These are phyloP conservation scores for Hippolais icterina DNA, from an alignment of 2,113 vertebrate species.

Conservation along the genomic window DNA sequence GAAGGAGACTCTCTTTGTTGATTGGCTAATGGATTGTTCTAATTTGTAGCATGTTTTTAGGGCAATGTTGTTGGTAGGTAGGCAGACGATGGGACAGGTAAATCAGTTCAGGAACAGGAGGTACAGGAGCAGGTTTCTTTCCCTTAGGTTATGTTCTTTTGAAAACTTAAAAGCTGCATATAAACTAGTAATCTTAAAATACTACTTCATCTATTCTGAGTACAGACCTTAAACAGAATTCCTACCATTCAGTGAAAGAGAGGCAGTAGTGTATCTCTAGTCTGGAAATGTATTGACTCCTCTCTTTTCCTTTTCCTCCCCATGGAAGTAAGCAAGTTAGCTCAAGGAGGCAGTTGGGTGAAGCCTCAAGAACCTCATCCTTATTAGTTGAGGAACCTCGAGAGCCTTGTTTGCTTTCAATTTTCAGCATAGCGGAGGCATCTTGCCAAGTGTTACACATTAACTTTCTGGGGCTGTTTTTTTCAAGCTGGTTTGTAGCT, in stretches of 20 bases:
- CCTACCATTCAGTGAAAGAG: not conserved
- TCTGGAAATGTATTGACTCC: not conserved
- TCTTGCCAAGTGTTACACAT: not conserved
- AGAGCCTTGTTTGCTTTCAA: not conserved
- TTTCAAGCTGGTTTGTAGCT: not conserved
- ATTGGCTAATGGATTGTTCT: not conserved
- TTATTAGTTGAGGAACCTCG: not conserved
- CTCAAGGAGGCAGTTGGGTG: not conserved
- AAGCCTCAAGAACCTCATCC: not conserved
- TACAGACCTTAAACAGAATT: not conserved
- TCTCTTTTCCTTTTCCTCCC: not conserved
- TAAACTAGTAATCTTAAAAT: not conserved
- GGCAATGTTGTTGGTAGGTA: accelerated
- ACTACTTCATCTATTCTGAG: not conserved
- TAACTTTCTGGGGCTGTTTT: not conserved
- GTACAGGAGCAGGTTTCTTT: not conserved
- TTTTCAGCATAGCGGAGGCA: not conserved
- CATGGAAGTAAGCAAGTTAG: not conserved
- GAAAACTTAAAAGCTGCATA: not conserved
- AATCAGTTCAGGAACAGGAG: not conserved
- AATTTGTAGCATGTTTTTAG: not conserved
- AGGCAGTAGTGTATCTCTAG: not conserved
- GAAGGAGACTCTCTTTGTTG: not conserved
- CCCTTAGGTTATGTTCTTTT: not conserved
- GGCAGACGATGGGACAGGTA: not conserved